Base-by-base conservation (phyloP, 2,888 invertebrate genomes). In the Acleris laterana region DNA sequence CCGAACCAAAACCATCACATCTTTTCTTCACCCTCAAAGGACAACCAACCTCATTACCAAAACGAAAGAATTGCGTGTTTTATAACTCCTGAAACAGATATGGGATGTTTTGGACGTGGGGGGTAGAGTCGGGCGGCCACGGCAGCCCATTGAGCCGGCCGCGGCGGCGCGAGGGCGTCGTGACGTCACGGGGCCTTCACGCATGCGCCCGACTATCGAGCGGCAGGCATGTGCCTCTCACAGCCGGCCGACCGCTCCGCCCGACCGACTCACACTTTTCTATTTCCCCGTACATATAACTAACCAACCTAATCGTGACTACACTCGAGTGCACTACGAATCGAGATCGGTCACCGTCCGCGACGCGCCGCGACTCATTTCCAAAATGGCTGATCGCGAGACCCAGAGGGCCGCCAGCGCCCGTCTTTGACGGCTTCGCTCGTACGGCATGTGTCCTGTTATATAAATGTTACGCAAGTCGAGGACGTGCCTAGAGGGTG, bases 391-490 rank as follows among this genome's bases (percentile, higher is more conserved):
- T 82, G 90, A 82, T 79, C 78, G 79, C 74, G 74, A 69, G 72
- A 71, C 81, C 78, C 80, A 75, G 76, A 74, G 71, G 79, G 77
- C 74, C 78, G 80, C 81, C 82, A 83, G 80, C 79, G 79, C 75
- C 77, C 79, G 77, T 77, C 81, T 83, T 74, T 84, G 82, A 84
- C 80, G 78, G 77, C 75, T 77, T 77, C 74, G 75, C 78, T 78
- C 80, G 80, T 77, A 76, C 81, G 84, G 80, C 76, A 83, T 84
- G 88, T 88, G 87, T 78, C 80, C 84, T 80, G 85, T 87, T 86
- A 87, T 86, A 88, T 90, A 90, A 89, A 91, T 91, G 91, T 89
- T 91, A 90, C 89, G 89, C 90, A 89, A 90, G 87, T 85, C 83
- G 78, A 83, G 80, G 81, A 83, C 81, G 78, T 85, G 88, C 79